A percentile compares a stretch with the other conserved stretches of the same genome.
These are phyloP conservation scores for Latrodectus geometricus DNA, from an alignment of 1,140 invertebrate species.

Conservation along the genomic window DNA sequence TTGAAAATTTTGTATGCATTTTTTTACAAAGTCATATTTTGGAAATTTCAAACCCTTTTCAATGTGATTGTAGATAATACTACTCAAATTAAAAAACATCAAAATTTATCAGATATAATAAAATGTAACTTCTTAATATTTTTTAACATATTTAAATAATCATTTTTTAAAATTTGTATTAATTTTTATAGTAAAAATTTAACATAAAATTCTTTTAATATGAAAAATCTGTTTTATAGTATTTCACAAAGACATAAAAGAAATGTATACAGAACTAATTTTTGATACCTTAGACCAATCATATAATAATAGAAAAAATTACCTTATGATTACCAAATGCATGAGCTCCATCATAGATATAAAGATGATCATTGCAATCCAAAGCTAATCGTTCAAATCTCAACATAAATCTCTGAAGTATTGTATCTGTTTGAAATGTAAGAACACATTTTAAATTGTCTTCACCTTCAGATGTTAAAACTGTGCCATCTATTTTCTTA, in stretches of 20 bases:
- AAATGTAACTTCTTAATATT: no score
- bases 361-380: constrained; percentile 95
- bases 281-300: background rate
- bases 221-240: background rate
- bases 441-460: constrained; percentile 89
- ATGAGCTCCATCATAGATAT: constrained; percentile 91
- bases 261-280: background rate
- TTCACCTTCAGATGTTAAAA: constrained; percentile 88
- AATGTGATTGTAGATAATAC: no score
- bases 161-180: no score
- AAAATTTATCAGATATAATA: no score
- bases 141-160: no score
- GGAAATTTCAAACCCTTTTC: no score
- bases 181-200: background rate
- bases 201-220: background rate
- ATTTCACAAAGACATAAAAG: background rate
- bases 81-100: no score
- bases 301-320: constrained; percentile 61
- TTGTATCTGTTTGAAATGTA: constrained; percentile 93
- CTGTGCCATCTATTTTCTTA: constrained; percentile 89
- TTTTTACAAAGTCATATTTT: no score
- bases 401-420: constrained; percentile 86
- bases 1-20: no score
- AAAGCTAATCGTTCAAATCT: constrained; percentile 84
- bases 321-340: constrained; percentile 89